Conservation (phyloP, 2,888 invertebrate species). For the Zaprionus lineosus region DNA sequence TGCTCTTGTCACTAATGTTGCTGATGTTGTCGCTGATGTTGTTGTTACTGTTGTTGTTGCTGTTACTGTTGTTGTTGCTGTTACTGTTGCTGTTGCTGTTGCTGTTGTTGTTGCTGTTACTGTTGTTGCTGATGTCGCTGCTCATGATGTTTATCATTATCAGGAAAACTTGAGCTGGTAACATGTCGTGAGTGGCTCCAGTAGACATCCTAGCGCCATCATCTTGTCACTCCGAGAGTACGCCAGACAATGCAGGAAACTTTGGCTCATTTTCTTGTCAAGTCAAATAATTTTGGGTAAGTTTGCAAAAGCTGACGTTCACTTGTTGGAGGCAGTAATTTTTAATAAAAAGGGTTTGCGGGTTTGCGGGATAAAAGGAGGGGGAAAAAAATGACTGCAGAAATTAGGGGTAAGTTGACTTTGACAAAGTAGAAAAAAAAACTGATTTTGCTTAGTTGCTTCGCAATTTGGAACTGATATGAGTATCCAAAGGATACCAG, state of each 20-base stretch:
- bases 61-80: neutral
- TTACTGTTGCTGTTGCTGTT: slow-evolving; percentile 6
- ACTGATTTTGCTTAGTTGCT: no score
- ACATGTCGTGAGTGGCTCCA: slow-evolving; percentile 30
- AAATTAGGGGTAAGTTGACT: no score
- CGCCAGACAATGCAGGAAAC: slow-evolving; percentile 33
- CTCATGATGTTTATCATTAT: slow-evolving; percentile 17
- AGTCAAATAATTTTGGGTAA: slow-evolving; percentile 70
- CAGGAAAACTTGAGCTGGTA: slow-evolving; percentile 34
- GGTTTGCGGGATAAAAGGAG: no score
- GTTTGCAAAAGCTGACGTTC: slow-evolving; percentile 48
- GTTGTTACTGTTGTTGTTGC: neutral
- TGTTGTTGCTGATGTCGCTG: slow-evolving; percentile 1
- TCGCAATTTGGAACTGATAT: no score
- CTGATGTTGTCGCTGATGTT: neutral
- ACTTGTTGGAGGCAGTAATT: slow-evolving; percentile 71
- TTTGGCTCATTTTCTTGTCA: slow-evolving; percentile 68
- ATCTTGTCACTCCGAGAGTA: slow-evolving; percentile 36
- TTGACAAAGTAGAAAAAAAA: neutral
- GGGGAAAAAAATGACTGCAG: no score
- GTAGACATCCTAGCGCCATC: slow-evolving; percentile 16
- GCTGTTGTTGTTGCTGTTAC: slow-evolving; percentile 19
- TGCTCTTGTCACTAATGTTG: neutral
- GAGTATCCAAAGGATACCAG: no score
- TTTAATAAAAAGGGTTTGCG: slow-evolving; percentile 57